Evolutionary conservation across 2,888 invertebrate species (phyloP), one percentile per base, ranked within the genome.

Genomic region (Bombyx huttoni): DNA sequence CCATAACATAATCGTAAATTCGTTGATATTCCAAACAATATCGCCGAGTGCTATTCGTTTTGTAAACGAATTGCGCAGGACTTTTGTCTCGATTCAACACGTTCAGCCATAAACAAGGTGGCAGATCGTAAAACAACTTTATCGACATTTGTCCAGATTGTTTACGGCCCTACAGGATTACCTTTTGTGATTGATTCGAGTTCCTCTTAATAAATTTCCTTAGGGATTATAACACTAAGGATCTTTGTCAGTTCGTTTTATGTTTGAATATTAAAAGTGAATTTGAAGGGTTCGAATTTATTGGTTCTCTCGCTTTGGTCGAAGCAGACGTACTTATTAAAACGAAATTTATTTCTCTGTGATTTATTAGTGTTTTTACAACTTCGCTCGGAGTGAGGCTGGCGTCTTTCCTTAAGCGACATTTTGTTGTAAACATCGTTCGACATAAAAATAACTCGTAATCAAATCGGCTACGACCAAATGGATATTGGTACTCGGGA

Each of bases 131-230:
- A 87, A 87, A 66, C 68, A 68, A 62, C 72, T 79, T 78, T 80
- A 78, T 76, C 74, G 76, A 69, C 75, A 66, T 77, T 78, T 75
- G 77, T 78, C 73, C 66, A 68, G 70, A 79, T 82, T 81, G 81
- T 87, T 87, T 87, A 86, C 75, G 68, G 75, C 72, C 69, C 62
- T 72, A 73, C 73, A 67, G 84, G 80, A 81, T 86, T 81, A 83
- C 80, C 64, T 75, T 71, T 75, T 73, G 73, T 83, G 86, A 87
- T 86, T 86, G 86, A 88, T 86, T 81, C 70, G 67, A 73, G 70
- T 76, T 76, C 69, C 69, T 72, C 70, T 70, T 72, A 77, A 79
- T 82, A 81, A 76, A 79, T 78, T 75, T 76, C 65, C 64, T 55
- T 65, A 56, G 65, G 71, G 68, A 69, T 74, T 73, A 71, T 64